Percentiles rank a stretch among this genome's conserved stretches.
phyloP scores from a whole-genome alignment of 1,140 invertebrate genomes.

The Marisa cornuarietis region DNA sequence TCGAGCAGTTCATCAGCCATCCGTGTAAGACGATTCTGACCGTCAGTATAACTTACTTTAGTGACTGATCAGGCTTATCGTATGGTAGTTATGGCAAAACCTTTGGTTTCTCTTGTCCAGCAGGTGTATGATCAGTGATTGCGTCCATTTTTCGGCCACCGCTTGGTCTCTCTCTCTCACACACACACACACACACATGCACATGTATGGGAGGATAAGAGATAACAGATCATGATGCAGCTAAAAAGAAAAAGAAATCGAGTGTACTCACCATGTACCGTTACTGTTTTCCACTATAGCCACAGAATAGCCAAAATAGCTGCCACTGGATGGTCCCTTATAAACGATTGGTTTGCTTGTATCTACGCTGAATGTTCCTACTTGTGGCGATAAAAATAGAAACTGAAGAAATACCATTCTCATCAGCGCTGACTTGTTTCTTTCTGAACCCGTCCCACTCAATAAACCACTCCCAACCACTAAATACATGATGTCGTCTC shows the following conservation, averaged over 20 bases:
- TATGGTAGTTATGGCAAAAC: too few relatives aligned
- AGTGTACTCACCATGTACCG: slow-evolving; percentile 38
- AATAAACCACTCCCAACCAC: too few relatives aligned
- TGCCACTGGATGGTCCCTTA: slow-evolving; percentile 82
- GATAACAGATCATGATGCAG: background rate
- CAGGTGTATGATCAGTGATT: too few relatives aligned
- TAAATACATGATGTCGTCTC: too few relatives aligned
- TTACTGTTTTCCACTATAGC: slow-evolving; percentile 39
- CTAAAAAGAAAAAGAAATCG: background rate
- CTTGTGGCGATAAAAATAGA: background rate
- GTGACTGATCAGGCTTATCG: background rate
- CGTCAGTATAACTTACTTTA: too few relatives aligned
- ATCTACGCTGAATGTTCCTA: slow-evolving; percentile 84
- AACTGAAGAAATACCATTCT: too few relatives aligned
- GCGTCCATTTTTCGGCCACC: too few relatives aligned
- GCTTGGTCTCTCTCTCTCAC: background rate
- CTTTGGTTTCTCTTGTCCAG: too few relatives aligned
- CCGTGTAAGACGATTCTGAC: too few relatives aligned
- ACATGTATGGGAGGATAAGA: background rate
- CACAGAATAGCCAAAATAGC: slow-evolving; percentile 48
- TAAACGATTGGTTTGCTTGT: slow-evolving; percentile 88
- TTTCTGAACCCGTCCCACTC: too few relatives aligned
- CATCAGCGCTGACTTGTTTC: too few relatives aligned
- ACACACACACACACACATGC: slow-evolving; percentile 9
- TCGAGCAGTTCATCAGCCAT: too few relatives aligned